These are phyloP conservation scores for Battus philenor DNA, from an alignment of 1,140 invertebrate species.

Conservation along the genomic window DNA sequence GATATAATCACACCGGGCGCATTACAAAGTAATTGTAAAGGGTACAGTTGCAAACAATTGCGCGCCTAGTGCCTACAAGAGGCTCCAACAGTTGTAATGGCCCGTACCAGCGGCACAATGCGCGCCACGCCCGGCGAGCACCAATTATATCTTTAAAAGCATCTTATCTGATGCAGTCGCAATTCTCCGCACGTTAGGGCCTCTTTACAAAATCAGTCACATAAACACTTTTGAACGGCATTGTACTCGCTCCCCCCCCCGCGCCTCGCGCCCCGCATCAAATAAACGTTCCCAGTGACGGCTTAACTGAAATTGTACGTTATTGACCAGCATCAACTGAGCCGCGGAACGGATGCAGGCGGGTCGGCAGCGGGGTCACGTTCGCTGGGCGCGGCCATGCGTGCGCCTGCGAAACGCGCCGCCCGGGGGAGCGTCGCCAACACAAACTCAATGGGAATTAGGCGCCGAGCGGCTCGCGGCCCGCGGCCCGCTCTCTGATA, in stretches of 20 bases:
- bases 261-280: slow-evolving; percentile 14
- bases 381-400: slow-evolving; percentile 15
- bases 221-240: slow-evolving; percentile 30
- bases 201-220: slow-evolving; percentile 31
- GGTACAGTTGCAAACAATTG: no score
- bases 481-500: no score
- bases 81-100: no score
- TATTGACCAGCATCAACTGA: slow-evolving; percentile 19
- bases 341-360: slow-evolving; percentile 14
- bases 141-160: slow-evolving; percentile 18
- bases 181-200: slow-evolving; percentile 19
- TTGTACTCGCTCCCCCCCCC: slow-evolving; percentile 2
- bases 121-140: slow-evolving; percentile 2
- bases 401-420: slow-evolving; percentile 4
- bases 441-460: slow-evolving; percentile 5
- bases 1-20: no score
- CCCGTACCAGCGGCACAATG: slow-evolving; percentile 1
- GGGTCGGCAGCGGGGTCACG: slow-evolving; percentile 1
- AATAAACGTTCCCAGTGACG: slow-evolving; percentile 10
- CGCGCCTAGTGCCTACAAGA: no score
- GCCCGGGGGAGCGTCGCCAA: no score
- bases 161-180: slow-evolving; percentile 27
- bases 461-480: no score
- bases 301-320: slow-evolving; percentile 10
- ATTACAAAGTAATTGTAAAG: no score